These are phyloP conservation scores for Rhineura floridana DNA, from an alignment of 2,113 vertebrate species.

Conservation along the genomic window DNA sequence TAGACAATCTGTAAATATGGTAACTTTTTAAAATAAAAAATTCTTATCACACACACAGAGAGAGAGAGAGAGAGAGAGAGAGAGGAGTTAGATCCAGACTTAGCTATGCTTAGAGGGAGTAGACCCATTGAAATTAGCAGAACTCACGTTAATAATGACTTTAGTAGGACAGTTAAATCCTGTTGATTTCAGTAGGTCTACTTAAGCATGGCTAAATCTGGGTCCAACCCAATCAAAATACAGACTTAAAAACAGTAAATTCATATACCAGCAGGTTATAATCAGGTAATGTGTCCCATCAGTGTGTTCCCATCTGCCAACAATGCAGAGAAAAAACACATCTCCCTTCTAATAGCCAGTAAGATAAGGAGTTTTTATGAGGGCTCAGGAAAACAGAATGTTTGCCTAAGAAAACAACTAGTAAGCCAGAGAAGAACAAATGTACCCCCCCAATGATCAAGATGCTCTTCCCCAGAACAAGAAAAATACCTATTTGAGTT, in stretches of 20 bases:
- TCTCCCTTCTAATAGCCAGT: background rate
- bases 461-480: background rate
- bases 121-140: too few relatives aligned
- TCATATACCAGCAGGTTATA: background rate
- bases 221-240: too few relatives aligned
- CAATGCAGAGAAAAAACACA: background rate
- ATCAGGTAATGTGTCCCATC: background rate
- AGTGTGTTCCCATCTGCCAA: background rate
- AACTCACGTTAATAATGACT: too few relatives aligned
- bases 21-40: too few relatives aligned
- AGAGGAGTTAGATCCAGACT: too few relatives aligned
- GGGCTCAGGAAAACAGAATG: background rate
- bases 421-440: background rate
- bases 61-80: too few relatives aligned
- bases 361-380: slow-evolving; percentile 5
- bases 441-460: background rate
- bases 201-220: too few relatives aligned
- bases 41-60: too few relatives aligned
- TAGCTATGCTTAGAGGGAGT: too few relatives aligned
- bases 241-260: background rate
- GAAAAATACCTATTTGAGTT: background rate
- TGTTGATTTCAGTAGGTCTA: too few relatives aligned
- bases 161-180: too few relatives aligned
- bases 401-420: background rate
- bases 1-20: too few relatives aligned